Percentiles rank a stretch among this genome's conserved stretches.
These are phyloP conservation scores for Gymnopithys bicolor DNA, from an alignment of 2,797 vertebrate genomes.

Conservation along the genomic window DNA sequence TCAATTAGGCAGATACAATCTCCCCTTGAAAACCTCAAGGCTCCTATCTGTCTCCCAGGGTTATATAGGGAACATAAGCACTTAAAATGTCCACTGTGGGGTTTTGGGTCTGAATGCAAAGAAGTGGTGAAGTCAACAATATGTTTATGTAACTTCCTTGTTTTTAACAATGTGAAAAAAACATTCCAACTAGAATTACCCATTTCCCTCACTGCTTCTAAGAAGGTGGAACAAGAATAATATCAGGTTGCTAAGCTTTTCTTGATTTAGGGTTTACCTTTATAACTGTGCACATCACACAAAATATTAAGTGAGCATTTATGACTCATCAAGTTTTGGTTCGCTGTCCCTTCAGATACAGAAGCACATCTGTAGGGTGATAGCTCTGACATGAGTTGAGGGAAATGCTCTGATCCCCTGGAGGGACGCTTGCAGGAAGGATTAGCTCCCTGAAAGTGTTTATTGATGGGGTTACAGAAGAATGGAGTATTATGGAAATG, in stretches of 20 bases:
- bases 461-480: too few species aligned
- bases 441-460: too few species aligned
- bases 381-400: too few species aligned
- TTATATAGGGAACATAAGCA: neutral
- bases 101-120: neutral
- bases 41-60: neutral
- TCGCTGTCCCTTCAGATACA: fast-evolving
- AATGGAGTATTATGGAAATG: too few species aligned
- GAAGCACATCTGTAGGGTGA: neutral
- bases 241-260: neutral
- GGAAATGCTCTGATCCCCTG: too few species aligned
- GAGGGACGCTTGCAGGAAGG: too few species aligned
- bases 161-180: neutral
- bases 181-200: neutral
- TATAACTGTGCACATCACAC: neutral
- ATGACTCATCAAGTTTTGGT: neutral
- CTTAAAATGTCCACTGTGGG: fast-evolving
- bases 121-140: neutral
- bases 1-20: neutral
- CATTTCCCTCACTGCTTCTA: neutral
- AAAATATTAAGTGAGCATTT: neutral
- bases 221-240: neutral
- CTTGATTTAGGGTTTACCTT: neutral
- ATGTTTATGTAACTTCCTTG: neutral
- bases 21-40: neutral